A percentile compares a stretch with the other conserved stretches of the same genome.
Conservation (phyloP, 2,113 vertebrate species). For the Salvelinus fontinalis region DNA sequence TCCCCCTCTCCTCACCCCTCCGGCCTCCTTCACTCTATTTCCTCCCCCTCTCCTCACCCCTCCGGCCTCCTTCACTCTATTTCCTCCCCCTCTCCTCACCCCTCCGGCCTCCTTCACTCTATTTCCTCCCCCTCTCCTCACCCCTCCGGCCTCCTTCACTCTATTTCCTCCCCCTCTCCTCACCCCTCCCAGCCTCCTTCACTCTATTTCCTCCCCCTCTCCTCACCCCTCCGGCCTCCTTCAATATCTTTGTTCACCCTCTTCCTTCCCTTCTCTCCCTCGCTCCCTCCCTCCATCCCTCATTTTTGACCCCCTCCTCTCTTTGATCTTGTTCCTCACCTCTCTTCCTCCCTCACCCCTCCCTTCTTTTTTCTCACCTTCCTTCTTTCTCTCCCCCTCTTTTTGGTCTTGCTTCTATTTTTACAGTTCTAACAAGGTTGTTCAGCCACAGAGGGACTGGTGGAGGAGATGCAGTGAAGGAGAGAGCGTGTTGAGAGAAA, state of each 20-base stretch:
- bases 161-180: constrained; percentile 21
- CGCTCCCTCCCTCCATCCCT: constrained; percentile 17
- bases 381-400: constrained; percentile 37
- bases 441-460: constrained; percentile 48
- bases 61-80: neutral
- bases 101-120: too few species aligned
- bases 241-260: neutral
- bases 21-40: too few species aligned
- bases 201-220: neutral
- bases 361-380: constrained; percentile 28
- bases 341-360: constrained; percentile 14
- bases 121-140: constrained; percentile 20
- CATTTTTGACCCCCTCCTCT: neutral
- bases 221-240: neutral
- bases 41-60: constrained; percentile 16
- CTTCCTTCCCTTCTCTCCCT: neutral
- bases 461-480: constrained; percentile 11
- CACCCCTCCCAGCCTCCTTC: neutral
- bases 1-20: constrained; percentile 18
- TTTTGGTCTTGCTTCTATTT: constrained; percentile 59
- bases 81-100: constrained; percentile 21
- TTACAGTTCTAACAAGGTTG: constrained; percentile 64
- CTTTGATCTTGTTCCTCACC: neutral
- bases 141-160: neutral
- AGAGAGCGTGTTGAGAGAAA: constrained; percentile 40